phyloP scores from a whole-genome alignment of 2,113 vertebrate genomes.

The Motacilla alba region DNA sequence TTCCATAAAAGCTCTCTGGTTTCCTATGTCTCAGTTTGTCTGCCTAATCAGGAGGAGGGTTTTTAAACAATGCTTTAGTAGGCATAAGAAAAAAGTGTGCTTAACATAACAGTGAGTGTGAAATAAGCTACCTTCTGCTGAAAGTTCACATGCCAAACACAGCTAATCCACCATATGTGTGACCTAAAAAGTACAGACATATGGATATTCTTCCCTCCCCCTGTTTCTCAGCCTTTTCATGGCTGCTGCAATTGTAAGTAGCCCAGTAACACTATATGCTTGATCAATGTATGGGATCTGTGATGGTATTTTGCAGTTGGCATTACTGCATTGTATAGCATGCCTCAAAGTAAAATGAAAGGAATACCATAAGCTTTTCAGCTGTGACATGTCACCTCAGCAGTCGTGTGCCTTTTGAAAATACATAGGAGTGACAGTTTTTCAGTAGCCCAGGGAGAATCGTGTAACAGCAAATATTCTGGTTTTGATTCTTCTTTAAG shows the following conservation, averaged over 20 bases:
- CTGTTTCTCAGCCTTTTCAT: constrained; percentile 24
- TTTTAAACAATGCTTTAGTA: constrained; percentile 12
- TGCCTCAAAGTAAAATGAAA: constrained; percentile 7
- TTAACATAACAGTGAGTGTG: constrained; percentile 4
- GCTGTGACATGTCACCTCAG: neutral
- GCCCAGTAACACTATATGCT: constrained; percentile 13
- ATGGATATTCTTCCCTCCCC: neutral
- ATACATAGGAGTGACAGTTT: neutral
- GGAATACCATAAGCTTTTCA: neutral
- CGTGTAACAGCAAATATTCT: neutral
- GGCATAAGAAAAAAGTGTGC: neutral
- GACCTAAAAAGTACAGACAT: constrained; percentile 30
- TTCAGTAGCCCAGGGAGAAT: neutral
- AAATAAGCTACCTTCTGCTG: constrained; percentile 10
- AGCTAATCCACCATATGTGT: constrained; percentile 16
- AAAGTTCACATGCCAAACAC: constrained; percentile 20
- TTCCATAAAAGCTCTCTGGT: neutral
- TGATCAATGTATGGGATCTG: neutral
- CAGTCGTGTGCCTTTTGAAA: neutral
- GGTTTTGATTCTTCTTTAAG: neutral
- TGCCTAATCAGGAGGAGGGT: neutral
- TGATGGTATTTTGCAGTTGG: constrained; percentile 34
- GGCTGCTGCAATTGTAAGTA: neutral
- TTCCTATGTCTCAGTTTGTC: neutral
- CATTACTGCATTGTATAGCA: neutral